A percentile compares a stretch with the other conserved stretches of the same genome.
Evolutionary conservation across 2,113 vertebrate species (phyloP).

Genomic region (Chamaea fasciata): DNA sequence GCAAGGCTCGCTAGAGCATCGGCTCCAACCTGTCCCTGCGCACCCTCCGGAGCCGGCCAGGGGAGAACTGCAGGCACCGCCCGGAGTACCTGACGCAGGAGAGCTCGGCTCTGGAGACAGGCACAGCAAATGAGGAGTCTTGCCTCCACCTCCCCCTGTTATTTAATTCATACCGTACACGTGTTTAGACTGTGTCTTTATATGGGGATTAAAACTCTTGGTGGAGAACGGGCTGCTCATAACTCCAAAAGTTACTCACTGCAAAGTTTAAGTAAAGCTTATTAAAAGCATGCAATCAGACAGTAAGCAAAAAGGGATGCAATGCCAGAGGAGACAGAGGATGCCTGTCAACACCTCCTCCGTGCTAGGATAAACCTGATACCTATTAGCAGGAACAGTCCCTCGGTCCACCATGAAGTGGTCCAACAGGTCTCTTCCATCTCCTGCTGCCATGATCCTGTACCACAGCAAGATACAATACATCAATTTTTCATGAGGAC

Average conservation of each 20-base stretch:
- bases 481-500: neutral
- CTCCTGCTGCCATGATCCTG: neutral
- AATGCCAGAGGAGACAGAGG: neutral
- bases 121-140: rapidly evolving
- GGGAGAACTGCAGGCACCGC: rapidly evolving
- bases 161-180: rapidly evolving
- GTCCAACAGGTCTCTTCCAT: neutral
- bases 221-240: rapidly evolving
- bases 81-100: rapidly evolving
- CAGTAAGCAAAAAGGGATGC: neutral
- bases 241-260: neutral
- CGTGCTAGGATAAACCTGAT: neutral
- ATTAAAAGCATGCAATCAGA: neutral
- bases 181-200: too few relatives aligned
- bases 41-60: rapidly evolving
- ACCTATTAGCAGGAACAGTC: rapidly evolving
- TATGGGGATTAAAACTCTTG: neutral
- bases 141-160: rapidly evolving
- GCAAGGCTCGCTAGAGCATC: neutral
- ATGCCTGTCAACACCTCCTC: neutral
- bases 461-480: neutral
- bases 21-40: rapidly evolving
- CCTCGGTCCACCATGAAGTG: neutral
- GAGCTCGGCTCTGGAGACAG: neutral
- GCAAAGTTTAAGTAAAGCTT: neutral